Evolutionary conservation across 2,113 vertebrate genomes (phyloP).

Genomic region (Progne subis): DNA sequence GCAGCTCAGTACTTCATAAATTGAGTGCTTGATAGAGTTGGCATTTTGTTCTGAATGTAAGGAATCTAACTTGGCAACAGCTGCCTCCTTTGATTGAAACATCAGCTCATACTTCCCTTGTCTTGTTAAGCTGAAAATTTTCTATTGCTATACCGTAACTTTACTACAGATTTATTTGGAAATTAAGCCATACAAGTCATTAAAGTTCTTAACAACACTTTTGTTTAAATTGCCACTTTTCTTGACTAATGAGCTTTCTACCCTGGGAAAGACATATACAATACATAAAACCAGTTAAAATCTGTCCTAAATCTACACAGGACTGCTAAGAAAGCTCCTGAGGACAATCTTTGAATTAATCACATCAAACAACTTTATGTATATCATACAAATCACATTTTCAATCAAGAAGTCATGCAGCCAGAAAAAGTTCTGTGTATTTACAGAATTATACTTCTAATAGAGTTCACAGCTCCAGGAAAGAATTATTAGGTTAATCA

Average conservation of each 20-base stretch:
- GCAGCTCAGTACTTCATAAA: background rate
- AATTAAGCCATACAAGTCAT: background rate
- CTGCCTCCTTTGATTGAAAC: background rate
- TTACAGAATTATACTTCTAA: background rate
- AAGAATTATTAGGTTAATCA: background rate
- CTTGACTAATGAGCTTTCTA: background rate
- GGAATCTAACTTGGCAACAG: background rate
- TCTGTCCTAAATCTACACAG: background rate
- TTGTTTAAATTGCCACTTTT: background rate
- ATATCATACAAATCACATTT: background rate
- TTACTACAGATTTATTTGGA: background rate
- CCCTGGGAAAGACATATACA: background rate
- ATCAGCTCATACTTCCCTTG: background rate
- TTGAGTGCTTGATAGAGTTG: background rate
- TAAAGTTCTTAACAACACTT: background rate
- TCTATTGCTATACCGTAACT: background rate
- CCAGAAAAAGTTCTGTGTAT: background rate
- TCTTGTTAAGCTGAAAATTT: background rate
- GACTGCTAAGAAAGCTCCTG: background rate
- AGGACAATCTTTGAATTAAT: background rate
- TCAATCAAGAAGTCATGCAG: background rate
- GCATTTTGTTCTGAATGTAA: background rate
- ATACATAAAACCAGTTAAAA: background rate
- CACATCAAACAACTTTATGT: background rate
- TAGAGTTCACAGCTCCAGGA: background rate